Conservation (phyloP, 2,888 invertebrate species). For the Baccha elongata region DNA sequence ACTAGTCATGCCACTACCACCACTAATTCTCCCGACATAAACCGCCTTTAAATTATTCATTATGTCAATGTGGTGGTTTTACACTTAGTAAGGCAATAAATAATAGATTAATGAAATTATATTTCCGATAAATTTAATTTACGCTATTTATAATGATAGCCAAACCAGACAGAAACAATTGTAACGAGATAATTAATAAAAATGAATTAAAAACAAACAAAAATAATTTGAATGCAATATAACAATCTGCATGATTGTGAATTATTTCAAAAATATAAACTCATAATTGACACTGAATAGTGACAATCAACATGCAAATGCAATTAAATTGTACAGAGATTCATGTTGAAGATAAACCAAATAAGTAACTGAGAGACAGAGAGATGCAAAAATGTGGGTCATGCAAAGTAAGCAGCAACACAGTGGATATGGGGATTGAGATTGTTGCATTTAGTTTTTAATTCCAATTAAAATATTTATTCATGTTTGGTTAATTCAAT, state of each 20-base stretch:
- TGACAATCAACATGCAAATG: conserved; percentile 69
- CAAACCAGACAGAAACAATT: background rate
- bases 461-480: too few species aligned
- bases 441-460: too few species aligned
- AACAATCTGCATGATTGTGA: conserved; percentile 47
- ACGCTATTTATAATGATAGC: conserved; percentile 26
- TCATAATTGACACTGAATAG: conserved; percentile 65
- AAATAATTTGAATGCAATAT: conserved; percentile 2
- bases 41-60: conserved; percentile 40
- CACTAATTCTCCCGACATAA: conserved; percentile 28
- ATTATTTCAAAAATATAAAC: conserved; percentile 49
- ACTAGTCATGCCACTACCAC: background rate
- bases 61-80: conserved; percentile 39
- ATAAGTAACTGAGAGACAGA: too few species aligned
- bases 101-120: conserved; percentile 68
- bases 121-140: conserved; percentile 45
- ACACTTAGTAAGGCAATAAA: conserved; percentile 54
- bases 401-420: too few species aligned
- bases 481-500: too few species aligned
- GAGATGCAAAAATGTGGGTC: too few species aligned
- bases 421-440: too few species aligned
- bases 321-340: too few species aligned
- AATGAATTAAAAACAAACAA: background rate
- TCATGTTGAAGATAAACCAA: too few species aligned
- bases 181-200: conserved; percentile 43